A percentile compares a stretch with the other conserved stretches of the same genome.
Conservation (phyloP, 2,797 vertebrate genomes). For the Myioborus miniatus region DNA sequence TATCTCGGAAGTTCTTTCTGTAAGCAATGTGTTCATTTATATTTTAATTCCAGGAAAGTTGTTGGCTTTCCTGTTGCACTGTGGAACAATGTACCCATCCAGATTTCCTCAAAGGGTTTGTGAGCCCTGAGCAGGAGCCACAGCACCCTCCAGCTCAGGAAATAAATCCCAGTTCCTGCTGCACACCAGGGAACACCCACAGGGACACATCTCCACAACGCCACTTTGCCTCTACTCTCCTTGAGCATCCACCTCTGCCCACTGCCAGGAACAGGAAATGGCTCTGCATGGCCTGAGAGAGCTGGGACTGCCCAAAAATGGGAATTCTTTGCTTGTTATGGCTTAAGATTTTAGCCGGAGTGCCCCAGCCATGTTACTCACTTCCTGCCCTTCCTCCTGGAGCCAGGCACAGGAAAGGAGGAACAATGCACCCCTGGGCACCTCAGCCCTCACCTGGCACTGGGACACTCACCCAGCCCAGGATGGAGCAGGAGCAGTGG, state of each 20-base stretch:
- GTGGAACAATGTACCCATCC: slow-evolving; percentile 19
- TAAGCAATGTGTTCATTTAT: slow-evolving; percentile 28
- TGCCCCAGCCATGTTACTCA: slow-evolving; percentile 1
- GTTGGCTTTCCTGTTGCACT: slow-evolving; percentile 14
- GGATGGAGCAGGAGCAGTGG: neutral
- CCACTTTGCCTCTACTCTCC: neutral
- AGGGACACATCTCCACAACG: neutral
- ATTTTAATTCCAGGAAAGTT: slow-evolving; percentile 59
- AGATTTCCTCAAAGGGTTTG: neutral
- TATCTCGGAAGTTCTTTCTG: slow-evolving; percentile 21
- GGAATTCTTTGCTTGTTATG: neutral
- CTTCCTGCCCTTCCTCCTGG: slow-evolving; percentile 29
- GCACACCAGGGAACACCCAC: neutral
- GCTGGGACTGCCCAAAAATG: slow-evolving; percentile 2
- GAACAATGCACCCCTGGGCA: neutral
- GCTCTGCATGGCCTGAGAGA: neutral
- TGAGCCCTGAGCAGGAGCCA: neutral
- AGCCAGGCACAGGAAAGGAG: slow-evolving; percentile 7
- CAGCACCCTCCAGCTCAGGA: neutral
- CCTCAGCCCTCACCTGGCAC: neutral
- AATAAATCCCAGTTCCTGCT: neutral
- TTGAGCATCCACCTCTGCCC: neutral
- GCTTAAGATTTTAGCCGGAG: neutral
- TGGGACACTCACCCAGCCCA: fast-evolving
- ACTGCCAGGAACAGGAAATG: neutral